Base-by-base conservation (phyloP, 2,888 invertebrate genomes). In the Melipona beecheii region DNA sequence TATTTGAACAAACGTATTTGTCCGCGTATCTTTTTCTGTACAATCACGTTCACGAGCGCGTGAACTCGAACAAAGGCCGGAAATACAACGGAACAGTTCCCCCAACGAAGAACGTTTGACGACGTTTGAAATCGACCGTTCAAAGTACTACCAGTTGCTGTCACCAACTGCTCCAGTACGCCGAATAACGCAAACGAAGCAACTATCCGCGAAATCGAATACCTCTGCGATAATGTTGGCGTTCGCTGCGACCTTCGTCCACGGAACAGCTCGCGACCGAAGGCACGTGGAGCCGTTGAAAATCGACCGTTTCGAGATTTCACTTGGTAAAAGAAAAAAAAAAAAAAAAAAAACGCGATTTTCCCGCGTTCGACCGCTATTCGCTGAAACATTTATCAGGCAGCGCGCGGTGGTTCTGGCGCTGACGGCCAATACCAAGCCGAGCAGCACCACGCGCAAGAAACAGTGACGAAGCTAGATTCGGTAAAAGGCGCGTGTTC, bases 401-500 rank as follows among this genome's bases (percentile, higher is more conserved):
- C 15, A 21, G 1, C 24, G 19, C 31, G 66, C 50, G n/a, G 19
- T 27, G 31, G 31, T 21, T 24, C n/a, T n/a, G 43, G 21, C 49
- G n/a, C 58, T 5, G 3, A 1, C 27, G 27, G 27, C 27, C 27
- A 27, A 27, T 27, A 27, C 27, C 27, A 1, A 27, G 27, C 27
- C 27, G 27, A 27, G 27, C 27, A 15, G 31, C 11, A 50, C n/a
- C 60, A 31, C 31, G 54, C 27, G 36, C 43, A 62, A 69, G 9
- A 43, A 75, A 60, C 54, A 79, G 58, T 62, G 27, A n/a, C 52
- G 43, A 68, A 31, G 68, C 43, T 76, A 62, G 70, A 80, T 60
- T 71, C 65, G 58, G 5, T 24, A 21, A 27, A 79, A 77, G 62
- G 58, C 79, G 79, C 52, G 78, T 58, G 78, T 71, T 50, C n/a